Conservation (phyloP, 2,888 invertebrate species). For the Lottia gigantea region DNA sequence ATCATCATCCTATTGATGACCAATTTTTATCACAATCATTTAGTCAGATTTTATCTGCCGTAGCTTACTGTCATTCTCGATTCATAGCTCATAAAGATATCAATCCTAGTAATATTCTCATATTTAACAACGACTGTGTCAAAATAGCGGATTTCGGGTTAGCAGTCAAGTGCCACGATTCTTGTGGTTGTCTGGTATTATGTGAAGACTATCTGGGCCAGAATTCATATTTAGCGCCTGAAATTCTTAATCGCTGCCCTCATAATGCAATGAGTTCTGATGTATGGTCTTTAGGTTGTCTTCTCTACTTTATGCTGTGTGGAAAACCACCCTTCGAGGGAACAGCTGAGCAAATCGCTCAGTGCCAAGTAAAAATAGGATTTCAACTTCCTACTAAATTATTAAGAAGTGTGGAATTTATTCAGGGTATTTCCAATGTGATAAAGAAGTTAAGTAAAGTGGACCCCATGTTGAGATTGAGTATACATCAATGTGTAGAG, state of each 20-base stretch:
- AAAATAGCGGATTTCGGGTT: conserved; percentile 40
- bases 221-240: conserved; percentile 35
- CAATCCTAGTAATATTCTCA: conserved; percentile 38
- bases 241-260: conserved; percentile 27
- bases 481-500: no score
- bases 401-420: no score
- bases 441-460: no score
- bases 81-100: conserved; percentile 36
- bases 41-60: conserved; percentile 29
- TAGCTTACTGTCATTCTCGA: conserved; percentile 31
- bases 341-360: background rate
- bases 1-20: conserved; percentile 14
- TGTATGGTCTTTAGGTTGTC: conserved; percentile 38
- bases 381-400: no score
- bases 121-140: conserved; percentile 25
- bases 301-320: conserved; percentile 31
- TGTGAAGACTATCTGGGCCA: conserved; percentile 36
- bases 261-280: conserved; percentile 31
- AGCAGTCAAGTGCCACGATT: conserved; percentile 27
- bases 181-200: conserved; percentile 14
- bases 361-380: no score
- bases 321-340: conserved; percentile 26
- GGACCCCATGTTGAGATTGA: no score
- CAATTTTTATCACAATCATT: conserved; percentile 20
- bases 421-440: no score